phyloP scores from a whole-genome alignment of 2,888 invertebrate genomes.

The Cacoxenus indagator region DNA sequence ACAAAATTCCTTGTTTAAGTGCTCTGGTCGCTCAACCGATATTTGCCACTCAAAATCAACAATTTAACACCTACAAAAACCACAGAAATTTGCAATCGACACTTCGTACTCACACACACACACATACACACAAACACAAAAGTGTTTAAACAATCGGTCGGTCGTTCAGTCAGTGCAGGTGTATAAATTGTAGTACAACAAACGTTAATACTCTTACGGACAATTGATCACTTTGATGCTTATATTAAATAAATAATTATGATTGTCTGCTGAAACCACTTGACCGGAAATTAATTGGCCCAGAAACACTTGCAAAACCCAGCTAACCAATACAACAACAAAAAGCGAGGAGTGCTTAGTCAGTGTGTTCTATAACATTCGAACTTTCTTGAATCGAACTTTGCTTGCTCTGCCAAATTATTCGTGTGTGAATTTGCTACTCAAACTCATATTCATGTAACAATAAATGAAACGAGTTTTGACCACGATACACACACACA shows the following conservation, averaged over 20 bases:
- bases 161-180: background rate
- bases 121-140: no score
- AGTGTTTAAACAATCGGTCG: background rate
- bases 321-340: background rate
- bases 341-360: background rate
- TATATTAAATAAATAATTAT: slow-evolving; percentile 59
- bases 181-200: background rate
- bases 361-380: background rate
- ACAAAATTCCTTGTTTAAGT: slow-evolving; percentile 28
- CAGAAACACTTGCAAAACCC: no score
- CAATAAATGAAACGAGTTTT: background rate
- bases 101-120: background rate
- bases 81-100: slow-evolving; percentile 46
- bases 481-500: no score
- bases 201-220: slow-evolving; percentile 37
- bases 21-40: slow-evolving; percentile 43
- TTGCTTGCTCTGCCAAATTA: background rate
- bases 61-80: slow-evolving; percentile 59
- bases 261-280: slow-evolving; percentile 52
- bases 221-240: slow-evolving; percentile 52
- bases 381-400: background rate
- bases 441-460: no score
- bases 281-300: slow-evolving; percentile 56
- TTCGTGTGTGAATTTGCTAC: background rate
- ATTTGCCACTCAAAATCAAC: slow-evolving; percentile 55